Evolutionary conservation across 2,113 vertebrate species (phyloP), one percentile per base, ranked within the genome.

Genomic region (Rafetus swinhoei): DNA sequence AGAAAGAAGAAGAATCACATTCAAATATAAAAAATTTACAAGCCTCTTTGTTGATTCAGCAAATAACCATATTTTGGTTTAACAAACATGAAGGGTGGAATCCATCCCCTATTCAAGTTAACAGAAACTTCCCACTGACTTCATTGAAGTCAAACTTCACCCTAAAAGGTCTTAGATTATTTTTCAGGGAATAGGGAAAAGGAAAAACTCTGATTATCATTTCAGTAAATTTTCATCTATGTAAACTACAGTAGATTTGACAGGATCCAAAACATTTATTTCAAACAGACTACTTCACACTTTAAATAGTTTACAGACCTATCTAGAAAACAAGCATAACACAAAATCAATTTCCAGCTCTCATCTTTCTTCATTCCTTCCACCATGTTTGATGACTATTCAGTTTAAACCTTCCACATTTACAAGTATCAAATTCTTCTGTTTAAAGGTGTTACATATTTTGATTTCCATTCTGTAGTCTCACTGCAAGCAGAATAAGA

Each of bases 371-470:
- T 21, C 18, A 39, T 10, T 39, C 22, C 35, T 74, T 39, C n/a
- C 21, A 39, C 72, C 21, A 74, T 22, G n/a, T 55, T 81, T 39
- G 12, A 14, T 25, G 29, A 84, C 24, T 27, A 52, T 6, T 65
- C n/a, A 62, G 81, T 90, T 86, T 81, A 76, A 94, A 79, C 15
- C 12, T 85, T 87, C 50, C 74, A 82, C 1, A 0, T 16, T 87
- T 65, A 52, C 3, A 89, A n/a, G 15, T 72, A 88, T 52, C 15
- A 81, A 79, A 84, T 54, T 79, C 55, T 86, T 93, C 50, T 81
- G 22, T 94, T 89, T 84, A 35, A 88, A 92, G 91, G 5, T 59
- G 6, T 76, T 90, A 65, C 1, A 3, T 79, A 96, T 84, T 94
- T 95, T 94, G 0, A 92, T 8, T 88, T 87, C 19, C 19, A 65